Conservation (phyloP, 2,888 invertebrate genomes). For the Hirtodrosophila histrioides region DNA sequence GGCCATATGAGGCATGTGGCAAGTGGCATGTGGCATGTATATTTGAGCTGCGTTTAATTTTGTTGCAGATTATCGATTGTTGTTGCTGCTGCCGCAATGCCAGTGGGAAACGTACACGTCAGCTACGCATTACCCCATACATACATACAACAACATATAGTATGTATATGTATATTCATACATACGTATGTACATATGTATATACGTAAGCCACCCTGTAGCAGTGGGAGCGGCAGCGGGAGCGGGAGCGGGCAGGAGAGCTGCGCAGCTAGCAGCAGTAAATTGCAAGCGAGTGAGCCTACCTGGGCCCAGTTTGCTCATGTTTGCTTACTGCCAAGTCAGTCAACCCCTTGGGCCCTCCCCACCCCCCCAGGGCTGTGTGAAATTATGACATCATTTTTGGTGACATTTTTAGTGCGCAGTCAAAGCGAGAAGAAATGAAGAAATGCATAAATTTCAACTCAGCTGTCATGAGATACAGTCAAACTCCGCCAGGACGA, state of each 20-base stretch:
- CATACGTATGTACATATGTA: too few species aligned
- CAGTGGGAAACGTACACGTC: conserved; percentile 58
- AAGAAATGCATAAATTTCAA: conserved; percentile 19
- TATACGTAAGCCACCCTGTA: conserved; percentile 44
- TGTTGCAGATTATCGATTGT: conserved; percentile 54
- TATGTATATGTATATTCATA: conserved; percentile 20
- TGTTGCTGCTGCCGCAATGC: conserved; percentile 25
- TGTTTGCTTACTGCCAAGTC: too few species aligned
- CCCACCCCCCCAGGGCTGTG: conserved; percentile 6
- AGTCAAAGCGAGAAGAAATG: conserved; percentile 1
- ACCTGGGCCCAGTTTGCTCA: conserved; percentile 32
- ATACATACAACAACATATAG: too few species aligned
- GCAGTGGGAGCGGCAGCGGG: neutral
- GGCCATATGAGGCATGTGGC: too few species aligned
- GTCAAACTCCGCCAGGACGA: too few species aligned
- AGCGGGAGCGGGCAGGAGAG: conserved; percentile 10
- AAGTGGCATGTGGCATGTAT: neutral
- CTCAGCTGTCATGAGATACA: neutral
- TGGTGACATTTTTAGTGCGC: conserved; percentile 39
- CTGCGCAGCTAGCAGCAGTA: conserved; percentile 44
- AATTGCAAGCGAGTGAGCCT: conserved; percentile 33
- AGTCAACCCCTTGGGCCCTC: conserved; percentile 13
- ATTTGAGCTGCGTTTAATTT: conserved; percentile 18
- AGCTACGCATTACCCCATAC: conserved; percentile 21
- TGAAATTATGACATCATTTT: conserved; percentile 64